A percentile compares a stretch with the other conserved stretches of the same genome.
phyloP scores from a whole-genome alignment of 2,888 invertebrate genomes.

The Sisyra nigra region DNA sequence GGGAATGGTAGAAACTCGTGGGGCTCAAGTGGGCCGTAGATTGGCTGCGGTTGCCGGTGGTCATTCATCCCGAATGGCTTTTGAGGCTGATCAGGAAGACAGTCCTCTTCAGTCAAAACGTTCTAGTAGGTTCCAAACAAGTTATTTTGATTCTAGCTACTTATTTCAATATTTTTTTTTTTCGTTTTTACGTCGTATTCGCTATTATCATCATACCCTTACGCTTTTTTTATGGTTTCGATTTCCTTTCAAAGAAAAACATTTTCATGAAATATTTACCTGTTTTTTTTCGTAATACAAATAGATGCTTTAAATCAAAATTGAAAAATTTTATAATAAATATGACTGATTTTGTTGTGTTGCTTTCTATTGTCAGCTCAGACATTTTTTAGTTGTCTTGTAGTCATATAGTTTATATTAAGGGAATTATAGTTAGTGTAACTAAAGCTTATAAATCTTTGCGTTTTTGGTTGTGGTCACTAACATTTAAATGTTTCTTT shows the following conservation, averaged over 20 bases:
- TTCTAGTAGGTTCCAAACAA: slow-evolving; percentile 58
- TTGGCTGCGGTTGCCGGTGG: slow-evolving; percentile 31
- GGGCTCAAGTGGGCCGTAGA: slow-evolving; percentile 31
- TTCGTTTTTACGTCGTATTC: too few species aligned
- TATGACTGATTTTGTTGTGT: neutral
- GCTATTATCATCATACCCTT: too few species aligned
- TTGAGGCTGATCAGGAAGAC: slow-evolving; percentile 59
- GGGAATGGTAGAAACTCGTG: slow-evolving; percentile 22
- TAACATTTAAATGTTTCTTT: too few species aligned
- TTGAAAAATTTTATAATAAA: neutral
- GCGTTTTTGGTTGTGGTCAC: too few species aligned
- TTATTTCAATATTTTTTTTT: too few species aligned
- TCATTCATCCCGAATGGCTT: slow-evolving; percentile 18
- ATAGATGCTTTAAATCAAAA: neutral
- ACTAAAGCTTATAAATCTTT: too few species aligned
- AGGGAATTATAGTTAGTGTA: too few species aligned
- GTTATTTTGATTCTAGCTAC: neutral
- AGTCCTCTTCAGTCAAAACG: slow-evolving; percentile 70
- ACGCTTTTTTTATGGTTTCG: neutral
- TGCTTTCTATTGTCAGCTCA: too few species aligned
- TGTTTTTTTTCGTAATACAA: slow-evolving; percentile 1
- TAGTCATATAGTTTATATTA: too few species aligned
- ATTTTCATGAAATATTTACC: slow-evolving; percentile 6
- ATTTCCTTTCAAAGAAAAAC: neutral
- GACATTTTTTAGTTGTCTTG: too few species aligned